A percentile compares a stretch with the other conserved stretches of the same genome.
Conservation (phyloP, 2,113 vertebrate species). For the Phocoena phocoena region DNA sequence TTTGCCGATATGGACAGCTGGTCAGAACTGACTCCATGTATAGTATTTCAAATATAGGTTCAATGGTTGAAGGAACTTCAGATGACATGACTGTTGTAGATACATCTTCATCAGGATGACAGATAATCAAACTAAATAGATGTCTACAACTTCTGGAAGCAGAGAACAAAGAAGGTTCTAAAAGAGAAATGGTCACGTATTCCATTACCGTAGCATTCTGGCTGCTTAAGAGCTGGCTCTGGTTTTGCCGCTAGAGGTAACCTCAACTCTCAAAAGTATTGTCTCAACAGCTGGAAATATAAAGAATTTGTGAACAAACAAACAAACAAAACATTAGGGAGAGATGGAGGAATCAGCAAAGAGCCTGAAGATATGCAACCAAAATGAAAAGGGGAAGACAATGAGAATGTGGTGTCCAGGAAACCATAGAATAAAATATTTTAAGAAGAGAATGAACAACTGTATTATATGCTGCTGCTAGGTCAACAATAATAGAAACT, state of each 20-base stretch:
- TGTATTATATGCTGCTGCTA: background rate
- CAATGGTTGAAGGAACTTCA: background rate
- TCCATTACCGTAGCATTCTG: slow-evolving; percentile 97
- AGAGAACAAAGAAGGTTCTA: slow-evolving; percentile 95
- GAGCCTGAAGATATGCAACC: background rate
- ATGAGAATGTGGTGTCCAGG: background rate
- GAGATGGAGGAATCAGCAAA: background rate
- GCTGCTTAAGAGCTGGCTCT: slow-evolving; percentile 98
- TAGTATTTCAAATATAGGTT: background rate
- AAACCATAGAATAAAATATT: background rate
- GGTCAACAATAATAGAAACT: background rate
- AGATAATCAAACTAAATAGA: slow-evolving; percentile 90
- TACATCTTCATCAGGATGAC: background rate
- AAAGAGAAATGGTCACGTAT: slow-evolving; percentile 96
- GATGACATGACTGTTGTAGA: background rate
- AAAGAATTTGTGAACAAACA: slow-evolving; percentile 75
- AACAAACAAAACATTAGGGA: background rate
- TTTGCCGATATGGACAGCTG: slow-evolving; percentile 88
- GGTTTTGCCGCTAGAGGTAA: slow-evolving; percentile 91
- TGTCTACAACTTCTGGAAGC: slow-evolving; percentile 93
- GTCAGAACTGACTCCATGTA: slow-evolving; percentile 91
- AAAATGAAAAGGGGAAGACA: background rate
- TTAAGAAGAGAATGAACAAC: background rate
- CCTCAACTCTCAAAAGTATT: slow-evolving; percentile 26
- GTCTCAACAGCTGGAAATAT: slow-evolving; percentile 68